Base-by-base conservation (phyloP, 2,797 vertebrate genomes). In the Allobates femoralis region DNA sequence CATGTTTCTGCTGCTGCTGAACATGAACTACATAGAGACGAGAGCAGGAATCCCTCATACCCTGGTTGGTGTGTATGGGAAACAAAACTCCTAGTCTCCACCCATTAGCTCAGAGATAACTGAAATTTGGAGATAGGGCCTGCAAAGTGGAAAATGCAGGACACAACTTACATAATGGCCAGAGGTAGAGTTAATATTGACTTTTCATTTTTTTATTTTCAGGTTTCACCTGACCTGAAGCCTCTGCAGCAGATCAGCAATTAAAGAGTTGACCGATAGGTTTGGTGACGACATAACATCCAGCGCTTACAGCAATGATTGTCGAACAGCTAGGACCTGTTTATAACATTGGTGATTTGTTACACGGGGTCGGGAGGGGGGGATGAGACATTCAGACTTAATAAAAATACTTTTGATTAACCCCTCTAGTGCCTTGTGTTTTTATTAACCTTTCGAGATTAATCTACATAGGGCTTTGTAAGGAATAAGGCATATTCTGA, bases 221-320 rank as follows among this genome's bases (percentile, higher is more conserved):
- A 85, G 87, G 79, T 88, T 76, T 88, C 83, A 4, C 83, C 87
- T 4, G 37, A 81, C 55, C 71, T 85, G 19, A 67, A 67, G 11
- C 58, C n/a, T 10, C 23, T 88, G 23, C 83, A 88, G 78, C 83
- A 88, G 34, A 88, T 88, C 79, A 60, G 60, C 2, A 26, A 77
- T 11, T 88, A 53, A 60, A 62, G 37, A 3, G 58, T 19, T 8
- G 66, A 7, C 15, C 5, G 3, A 55, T 76, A 55, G 15, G 14
- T 80, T 1, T 53, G 2, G 15, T 58, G 53, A 15, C 23, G 8
- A 30, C 32, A 10, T 5, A 53, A 32, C 60, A 55, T 23, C 46
- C 19, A 53, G 50, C 15, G 16, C 64, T 6, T 1, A 55, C 16
- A 18, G 30, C 26, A 2, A 56, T 56, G 32, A 19, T 3, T 8